Base-by-base conservation (phyloP, 64 coral and sea anemone species). In the Montipora foliosa region DNA sequence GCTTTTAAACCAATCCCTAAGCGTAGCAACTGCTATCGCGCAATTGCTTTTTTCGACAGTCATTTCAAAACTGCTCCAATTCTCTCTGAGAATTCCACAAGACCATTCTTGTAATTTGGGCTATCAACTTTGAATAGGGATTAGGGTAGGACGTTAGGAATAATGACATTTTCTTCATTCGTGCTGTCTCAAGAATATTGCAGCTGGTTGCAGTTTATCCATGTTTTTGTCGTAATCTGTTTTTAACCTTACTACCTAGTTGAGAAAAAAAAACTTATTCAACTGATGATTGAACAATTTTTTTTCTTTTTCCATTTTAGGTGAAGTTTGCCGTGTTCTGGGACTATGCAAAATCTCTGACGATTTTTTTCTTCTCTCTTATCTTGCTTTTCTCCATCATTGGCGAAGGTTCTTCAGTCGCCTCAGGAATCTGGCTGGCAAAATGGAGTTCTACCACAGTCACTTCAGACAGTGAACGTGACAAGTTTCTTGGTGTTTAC, bases 391-490 rank as follows among this genome's bases (percentile, higher is more conserved):
- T 89, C 19, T 16, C 89, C 5, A 8, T 92, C 2, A 17, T 76
- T 55, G 80, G 83, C 13, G 96, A 98, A 73, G 84, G 68, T 3
- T 37, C 53, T 29, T 49, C 67, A 14, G 80, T 94, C 52, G 70
- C 80, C 5, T 98, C 96, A 17, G 87, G 92, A 53, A 81, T 98
- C 85, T 98, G 96, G 96, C 90, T 98, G 5, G 96, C 96, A 59
- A 62, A 67, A 46, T 98, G 96, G 96, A 98, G 96, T 52, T 94
- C 93, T 2, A 82, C 74, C 47, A 92, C 92, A 47, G 90, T 98
- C 59, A 95, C 96, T 8, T 59, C 89, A 62, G 89, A 84, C 62
- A 47, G 70, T 2, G 19, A 90, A 20, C 84, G 79, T 7, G 93
- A 95, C 79, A 19, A 21, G 10, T 95, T 87, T 74, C 76, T 95